These are phyloP conservation scores for Corydoras maculifer DNA, from an alignment of 2,113 vertebrate genomes.

Conservation along the genomic window DNA sequence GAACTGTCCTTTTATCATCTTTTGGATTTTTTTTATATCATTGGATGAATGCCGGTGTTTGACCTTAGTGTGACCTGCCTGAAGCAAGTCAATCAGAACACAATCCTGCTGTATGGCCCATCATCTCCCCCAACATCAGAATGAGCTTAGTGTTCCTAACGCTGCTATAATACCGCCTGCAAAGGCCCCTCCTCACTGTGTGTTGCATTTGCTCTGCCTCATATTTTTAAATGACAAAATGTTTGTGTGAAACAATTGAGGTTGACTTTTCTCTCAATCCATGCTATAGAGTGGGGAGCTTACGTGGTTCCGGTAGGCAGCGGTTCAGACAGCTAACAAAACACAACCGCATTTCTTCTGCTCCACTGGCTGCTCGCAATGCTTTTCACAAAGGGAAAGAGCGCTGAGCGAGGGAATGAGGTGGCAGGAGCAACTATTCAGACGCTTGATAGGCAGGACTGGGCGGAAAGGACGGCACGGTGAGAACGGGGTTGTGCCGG, in stretches of 20 bases:
- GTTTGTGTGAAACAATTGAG: slow-evolving; percentile 84
- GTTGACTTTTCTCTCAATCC: slow-evolving; percentile 81
- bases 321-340: slow-evolving; percentile 92
- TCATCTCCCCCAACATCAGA: slow-evolving; percentile 49
- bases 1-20: neutral
- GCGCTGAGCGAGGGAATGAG: slow-evolving; percentile 72
- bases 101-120: slow-evolving; percentile 77
- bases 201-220: slow-evolving; percentile 76
- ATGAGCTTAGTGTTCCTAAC: slow-evolving; percentile 81
- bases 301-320: slow-evolving; percentile 82
- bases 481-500: neutral
- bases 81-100: slow-evolving; percentile 65
- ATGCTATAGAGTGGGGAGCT: slow-evolving; percentile 76
- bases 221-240: slow-evolving; percentile 83
- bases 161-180: slow-evolving; percentile 79
- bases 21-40: neutral
- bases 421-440: slow-evolving; percentile 63
- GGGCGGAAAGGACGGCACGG: slow-evolving; percentile 50
- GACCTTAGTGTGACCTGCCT: neutral
- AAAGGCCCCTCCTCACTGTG: slow-evolving; percentile 65
- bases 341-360: slow-evolving; percentile 78
- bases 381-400: slow-evolving; percentile 88
- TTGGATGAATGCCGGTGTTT: slow-evolving; percentile 39
- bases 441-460: slow-evolving; percentile 57
- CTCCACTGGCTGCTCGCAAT: slow-evolving; percentile 79